Evolutionary conservation across 2,797 vertebrate species (phyloP), one percentile per base, ranked within the genome.

Genomic region (Holocentrus rufus): DNA sequence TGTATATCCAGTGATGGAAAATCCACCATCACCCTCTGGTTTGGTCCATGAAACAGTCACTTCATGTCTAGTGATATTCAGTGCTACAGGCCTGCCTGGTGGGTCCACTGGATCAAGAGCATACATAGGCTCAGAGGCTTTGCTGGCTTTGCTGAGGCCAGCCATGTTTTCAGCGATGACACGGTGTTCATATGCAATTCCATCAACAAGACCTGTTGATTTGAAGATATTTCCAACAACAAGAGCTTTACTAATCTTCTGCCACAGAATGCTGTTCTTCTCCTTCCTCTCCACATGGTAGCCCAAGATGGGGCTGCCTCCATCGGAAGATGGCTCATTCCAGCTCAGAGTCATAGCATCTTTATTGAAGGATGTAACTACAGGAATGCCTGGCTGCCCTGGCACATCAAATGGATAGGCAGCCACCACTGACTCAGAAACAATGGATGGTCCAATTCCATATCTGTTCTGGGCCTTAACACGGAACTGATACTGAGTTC

Each of bases 241-340:
- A 72, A 96, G 83, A 76, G 92, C 90, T 93, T 98, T 99, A 93
- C 92, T 99, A 82, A 97, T 93, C 72, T 92, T 96, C 87, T 99
- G 96, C 98, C 98, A 99, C 49, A 99, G 91, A 86, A 99, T 99
- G 84, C 96, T 96, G 73, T 97, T 99, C 87, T 95, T 93, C 90
- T 99, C 98, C 94, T 99, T 99, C 81, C 98, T 96, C 90, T 99
- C 98, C 86, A 99, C 53, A 20, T 99, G 96, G 87, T 99, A 99
- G 60, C 98, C 98, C 68, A 99, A 88, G 90, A 99, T 97, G 68
- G 93, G 91, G 66, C 97, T 99, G 86, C 98, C 98, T 81, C 98
- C 98, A 90, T 99, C 95, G 77, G 94, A 92, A 63, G 96, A 90
- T 69, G 98, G 98, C 79, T 99, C 97, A 82, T 99, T 92, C 98